phyloP scores from a whole-genome alignment of 2,888 invertebrate species.

The Chirona hameri region DNA sequence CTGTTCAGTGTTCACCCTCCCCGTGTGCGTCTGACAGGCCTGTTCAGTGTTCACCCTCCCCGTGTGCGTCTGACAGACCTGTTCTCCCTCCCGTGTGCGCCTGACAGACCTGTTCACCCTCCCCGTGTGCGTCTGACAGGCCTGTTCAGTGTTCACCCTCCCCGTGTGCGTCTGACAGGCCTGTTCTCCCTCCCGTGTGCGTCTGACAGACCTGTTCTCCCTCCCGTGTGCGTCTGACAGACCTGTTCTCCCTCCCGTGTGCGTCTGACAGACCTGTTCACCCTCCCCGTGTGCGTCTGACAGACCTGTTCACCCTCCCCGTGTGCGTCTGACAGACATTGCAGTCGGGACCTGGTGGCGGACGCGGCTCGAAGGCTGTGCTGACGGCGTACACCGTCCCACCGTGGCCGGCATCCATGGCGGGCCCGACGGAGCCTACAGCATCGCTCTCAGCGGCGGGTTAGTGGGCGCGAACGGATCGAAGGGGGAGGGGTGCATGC shows the following conservation, averaged over 20 bases:
- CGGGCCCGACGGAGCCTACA: slow-evolving; percentile 48
- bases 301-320: no score
- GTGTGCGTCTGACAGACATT: slow-evolving; percentile 38
- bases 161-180: no score
- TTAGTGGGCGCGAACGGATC: neutral
- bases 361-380: slow-evolving; percentile 46
- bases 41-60: neutral
- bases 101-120: slow-evolving; percentile 34
- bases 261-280: neutral
- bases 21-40: neutral
- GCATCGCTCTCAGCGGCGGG: slow-evolving; percentile 49
- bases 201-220: no score
- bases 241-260: no score
- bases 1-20: no score
- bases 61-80: no score
- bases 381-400: slow-evolving; percentile 48
- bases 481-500: neutral
- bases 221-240: no score
- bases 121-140: no score
- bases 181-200: no score
- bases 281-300: neutral
- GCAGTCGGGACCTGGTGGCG: slow-evolving; percentile 48
- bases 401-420: slow-evolving; percentile 50
- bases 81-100: no score
- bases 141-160: slow-evolving; percentile 33